Conservation (phyloP, 2,797 vertebrate genomes). For the Octomys mimax region DNA sequence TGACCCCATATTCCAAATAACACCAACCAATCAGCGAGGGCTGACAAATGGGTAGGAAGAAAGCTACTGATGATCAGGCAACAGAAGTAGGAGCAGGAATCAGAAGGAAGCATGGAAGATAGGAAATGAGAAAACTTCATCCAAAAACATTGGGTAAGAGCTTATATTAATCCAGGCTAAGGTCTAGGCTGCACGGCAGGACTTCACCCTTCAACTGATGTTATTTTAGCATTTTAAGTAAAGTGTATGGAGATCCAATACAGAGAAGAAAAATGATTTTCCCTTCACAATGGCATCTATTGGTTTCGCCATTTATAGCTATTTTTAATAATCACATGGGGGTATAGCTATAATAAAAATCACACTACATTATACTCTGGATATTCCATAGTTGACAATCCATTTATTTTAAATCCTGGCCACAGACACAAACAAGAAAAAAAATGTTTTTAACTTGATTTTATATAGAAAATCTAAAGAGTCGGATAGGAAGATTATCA, state of each 20-base stretch:
- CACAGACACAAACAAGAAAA: not conserved
- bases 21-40: not conserved
- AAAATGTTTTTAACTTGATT: conserved; percentile 5
- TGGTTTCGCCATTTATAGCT: not conserved
- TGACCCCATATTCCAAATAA: not conserved
- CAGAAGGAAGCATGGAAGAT: not conserved
- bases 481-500: not conserved
- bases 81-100: not conserved
- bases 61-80: not conserved
- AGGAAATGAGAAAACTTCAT: not conserved
- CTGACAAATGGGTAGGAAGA: not conserved
- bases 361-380: conserved; percentile 10
- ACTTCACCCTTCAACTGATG: not conserved
- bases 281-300: not conserved
- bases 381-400: not conserved
- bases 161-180: not conserved
- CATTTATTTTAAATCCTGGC: not conserved
- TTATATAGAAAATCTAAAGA: not conserved
- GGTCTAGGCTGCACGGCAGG: not conserved
- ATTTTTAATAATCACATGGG: not conserved
- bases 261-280: not conserved
- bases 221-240: conserved; percentile 43
- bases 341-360: not conserved
- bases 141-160: not conserved
- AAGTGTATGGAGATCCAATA: not conserved